Conservation (phyloP, 2,888 invertebrate species). For the Lobophora halterata region DNA sequence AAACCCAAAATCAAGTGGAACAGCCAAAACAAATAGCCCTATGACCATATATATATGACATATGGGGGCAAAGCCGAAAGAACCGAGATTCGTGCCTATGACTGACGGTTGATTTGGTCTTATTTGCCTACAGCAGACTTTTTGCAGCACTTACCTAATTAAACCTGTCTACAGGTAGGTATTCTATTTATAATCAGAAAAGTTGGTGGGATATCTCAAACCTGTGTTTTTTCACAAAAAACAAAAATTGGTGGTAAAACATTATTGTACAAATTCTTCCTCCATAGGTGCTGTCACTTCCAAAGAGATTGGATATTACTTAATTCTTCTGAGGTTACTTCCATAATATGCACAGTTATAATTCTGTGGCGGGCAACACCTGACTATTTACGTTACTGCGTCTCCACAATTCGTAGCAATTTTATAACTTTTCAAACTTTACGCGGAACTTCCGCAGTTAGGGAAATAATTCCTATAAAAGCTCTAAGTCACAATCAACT, state of each 20-base stretch:
- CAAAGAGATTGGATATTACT: too few relatives aligned
- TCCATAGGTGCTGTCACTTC: too few relatives aligned
- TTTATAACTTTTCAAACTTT: conserved; percentile 66
- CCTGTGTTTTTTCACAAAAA: too few relatives aligned
- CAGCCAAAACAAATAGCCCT: neutral
- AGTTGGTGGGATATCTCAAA: too few relatives aligned
- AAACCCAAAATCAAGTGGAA: conserved; percentile 1
- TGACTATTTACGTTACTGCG: conserved; percentile 61
- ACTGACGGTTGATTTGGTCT: too few relatives aligned
- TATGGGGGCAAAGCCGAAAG: too few relatives aligned
- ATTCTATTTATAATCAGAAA: too few relatives aligned
- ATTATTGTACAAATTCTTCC: too few relatives aligned
- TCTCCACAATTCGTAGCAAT: conserved; percentile 51
- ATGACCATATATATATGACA: neutral
- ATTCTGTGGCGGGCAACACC: conserved; percentile 50
- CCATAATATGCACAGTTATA: neutral
- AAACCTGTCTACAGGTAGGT: too few relatives aligned
- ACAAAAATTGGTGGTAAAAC: too few relatives aligned
- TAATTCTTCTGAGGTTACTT: neutral
- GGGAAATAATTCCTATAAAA: conserved; percentile 54
- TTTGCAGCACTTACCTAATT: neutral
- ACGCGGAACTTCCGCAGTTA: conserved; percentile 55
- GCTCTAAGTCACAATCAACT: conserved; percentile 26
- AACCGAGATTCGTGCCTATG: too few relatives aligned
- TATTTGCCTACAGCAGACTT: too few relatives aligned